phyloP scores from a whole-genome alignment of 2,888 invertebrate genomes.

The Ephialtes manifestator region DNA sequence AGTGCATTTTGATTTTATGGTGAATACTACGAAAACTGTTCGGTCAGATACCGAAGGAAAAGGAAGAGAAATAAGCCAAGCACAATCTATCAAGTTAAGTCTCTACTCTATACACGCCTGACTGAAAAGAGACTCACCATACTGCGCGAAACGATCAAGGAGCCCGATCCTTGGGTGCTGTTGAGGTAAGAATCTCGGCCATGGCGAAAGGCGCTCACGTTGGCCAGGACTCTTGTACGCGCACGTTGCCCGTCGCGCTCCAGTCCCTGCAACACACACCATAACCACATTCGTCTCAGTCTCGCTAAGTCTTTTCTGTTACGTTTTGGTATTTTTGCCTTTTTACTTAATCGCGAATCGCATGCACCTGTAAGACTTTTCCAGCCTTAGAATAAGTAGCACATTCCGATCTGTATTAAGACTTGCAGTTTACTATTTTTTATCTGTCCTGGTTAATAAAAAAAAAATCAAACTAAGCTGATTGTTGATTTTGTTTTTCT shows the following conservation, averaged over 20 bases:
- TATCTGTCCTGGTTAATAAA: no score
- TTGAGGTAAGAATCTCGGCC: constrained; percentile 79
- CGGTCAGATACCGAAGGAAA: background rate
- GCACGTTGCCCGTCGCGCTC: constrained; percentile 85
- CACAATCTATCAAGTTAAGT: constrained; percentile 25
- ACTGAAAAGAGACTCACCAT: constrained; percentile 81
- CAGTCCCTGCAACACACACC: constrained; percentile 84
- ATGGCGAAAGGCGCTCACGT: constrained; percentile 84
- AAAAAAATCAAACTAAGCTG: no score
- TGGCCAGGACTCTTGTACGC: constrained; percentile 85
- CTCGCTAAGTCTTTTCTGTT: constrained; percentile 25
- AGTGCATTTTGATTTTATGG: background rate
- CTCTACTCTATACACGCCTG: constrained; percentile 18
- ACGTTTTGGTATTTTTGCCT: constrained; percentile 16
- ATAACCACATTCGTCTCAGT: constrained; percentile 67
- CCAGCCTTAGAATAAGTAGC: background rate
- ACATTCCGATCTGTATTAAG: background rate
- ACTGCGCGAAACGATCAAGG: constrained; percentile 83
- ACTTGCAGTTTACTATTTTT: background rate
- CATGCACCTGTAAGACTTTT: background rate
- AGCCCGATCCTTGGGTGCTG: constrained; percentile 82
- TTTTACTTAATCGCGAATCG: constrained; percentile 29
- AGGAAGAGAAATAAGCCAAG: constrained; percentile 17
- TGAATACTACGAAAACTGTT: background rate
- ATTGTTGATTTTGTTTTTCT: background rate